Evolutionary conservation across 2,113 vertebrate genomes (phyloP).

Genomic region (Engraulis encrasicolus): DNA sequence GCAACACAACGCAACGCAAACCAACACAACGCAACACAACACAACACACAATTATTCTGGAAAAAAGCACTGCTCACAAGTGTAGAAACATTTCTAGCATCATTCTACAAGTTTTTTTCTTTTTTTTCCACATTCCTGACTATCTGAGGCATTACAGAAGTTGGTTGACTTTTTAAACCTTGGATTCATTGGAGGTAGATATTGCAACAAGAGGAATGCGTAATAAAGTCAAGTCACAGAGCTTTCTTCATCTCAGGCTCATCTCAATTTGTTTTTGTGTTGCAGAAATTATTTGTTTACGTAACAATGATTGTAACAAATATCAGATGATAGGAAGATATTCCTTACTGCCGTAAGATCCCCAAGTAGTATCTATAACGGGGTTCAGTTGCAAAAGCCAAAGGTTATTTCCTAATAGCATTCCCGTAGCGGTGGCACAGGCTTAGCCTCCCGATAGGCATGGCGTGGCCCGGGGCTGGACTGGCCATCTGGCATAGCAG

Average conservation of each 20-base stretch:
- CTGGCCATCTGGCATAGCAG: too few species aligned
- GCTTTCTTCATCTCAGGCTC: neutral
- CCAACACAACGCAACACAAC: too few species aligned
- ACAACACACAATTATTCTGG: neutral
- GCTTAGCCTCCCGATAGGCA: neutral
- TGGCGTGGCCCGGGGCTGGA: too few species aligned
- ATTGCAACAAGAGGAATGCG: neutral
- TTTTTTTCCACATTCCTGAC: neutral
- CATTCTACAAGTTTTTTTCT: neutral
- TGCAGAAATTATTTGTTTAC: neutral
- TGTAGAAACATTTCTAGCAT: conserved; percentile 16
- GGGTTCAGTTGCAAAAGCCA: neutral
- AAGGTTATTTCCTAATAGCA: neutral
- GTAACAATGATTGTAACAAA: neutral
- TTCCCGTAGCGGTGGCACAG: neutral
- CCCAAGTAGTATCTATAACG: too few species aligned
- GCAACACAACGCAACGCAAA: too few species aligned
- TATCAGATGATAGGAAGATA: neutral
- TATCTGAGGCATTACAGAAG: neutral
- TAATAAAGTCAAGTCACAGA: neutral
- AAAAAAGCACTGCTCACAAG: neutral
- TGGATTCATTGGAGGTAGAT: neutral
- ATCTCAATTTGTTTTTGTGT: neutral
- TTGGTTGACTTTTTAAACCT: neutral
- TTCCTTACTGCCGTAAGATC: neutral